Base-by-base conservation (phyloP, 2,113 vertebrate species). In the Bagarius yarrelli region DNA sequence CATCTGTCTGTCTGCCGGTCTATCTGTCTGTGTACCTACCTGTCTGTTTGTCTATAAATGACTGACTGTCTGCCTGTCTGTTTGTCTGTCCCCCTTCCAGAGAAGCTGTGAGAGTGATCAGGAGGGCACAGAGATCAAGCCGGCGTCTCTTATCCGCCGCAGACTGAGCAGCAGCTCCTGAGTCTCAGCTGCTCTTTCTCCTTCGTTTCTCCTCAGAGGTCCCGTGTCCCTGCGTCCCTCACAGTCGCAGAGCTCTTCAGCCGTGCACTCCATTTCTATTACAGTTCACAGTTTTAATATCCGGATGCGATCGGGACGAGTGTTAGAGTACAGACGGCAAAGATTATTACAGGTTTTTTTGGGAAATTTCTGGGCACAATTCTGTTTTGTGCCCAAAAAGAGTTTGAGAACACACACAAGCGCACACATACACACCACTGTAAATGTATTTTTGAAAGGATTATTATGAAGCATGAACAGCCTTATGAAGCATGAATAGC, bases 151-250 rank as follows among this genome's bases (percentile, higher is more conserved):
- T 53, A 76, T 92, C 66, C 87, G 89, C 16, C 86, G 91, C 30
- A 87, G 91, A 32, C 88, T 92, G 44, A 94, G 90, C 89, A 93
- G 92, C 91, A 93, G 78, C 74, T 94, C 92, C 18, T 94, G 90
- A 81, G 34, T 23, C 63, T 57, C 44, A 19, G 11, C 27, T 52
- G 36, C 44, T 11, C 32, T 40, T 53, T 50, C 12, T 64, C 60
- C 60, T 15, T 0, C 11, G 5, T 14, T 16, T 13, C 5, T 36
- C 3, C 36, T 53, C 50, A 27, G 23, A 19, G 12, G 21, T 34
- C n/a, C 52, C 13, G 16, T 53, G 15, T 59, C 30, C 0, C 13
- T 3, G 40, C 13, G 30, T 59, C 36, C 50, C 15, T 13, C n/a
- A 12, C 25, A 1, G 18, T 19, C 79, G 27, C 8, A 11, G 6